A percentile compares a stretch with the other conserved stretches of the same genome.
These are phyloP conservation scores for Hydrolagus colliei DNA, from an alignment of 2,797 vertebrate genomes.

Conservation along the genomic window DNA sequence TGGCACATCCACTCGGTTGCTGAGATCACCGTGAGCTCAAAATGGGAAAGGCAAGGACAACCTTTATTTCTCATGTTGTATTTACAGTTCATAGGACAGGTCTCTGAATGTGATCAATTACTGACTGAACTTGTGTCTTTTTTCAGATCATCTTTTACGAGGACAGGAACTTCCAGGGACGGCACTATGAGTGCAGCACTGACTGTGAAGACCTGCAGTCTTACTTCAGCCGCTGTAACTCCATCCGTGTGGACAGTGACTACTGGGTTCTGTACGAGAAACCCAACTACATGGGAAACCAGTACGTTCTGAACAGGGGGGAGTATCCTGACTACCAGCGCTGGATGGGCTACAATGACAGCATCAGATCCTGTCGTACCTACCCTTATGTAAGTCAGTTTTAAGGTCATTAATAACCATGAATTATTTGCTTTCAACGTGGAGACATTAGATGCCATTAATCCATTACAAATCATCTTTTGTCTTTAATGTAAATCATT, in stretches of 20 bases:
- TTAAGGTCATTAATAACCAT: no score
- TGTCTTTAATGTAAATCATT: no score
- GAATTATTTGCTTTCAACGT: no score
- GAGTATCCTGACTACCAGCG: slow-evolving; percentile 6
- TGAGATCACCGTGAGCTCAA: background rate
- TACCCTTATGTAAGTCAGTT: no score
- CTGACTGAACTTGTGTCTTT: no score
- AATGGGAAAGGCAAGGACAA: background rate
- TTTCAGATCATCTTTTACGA: no score
- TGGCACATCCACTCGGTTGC: background rate
- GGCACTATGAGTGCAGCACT: background rate
- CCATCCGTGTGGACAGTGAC: background rate
- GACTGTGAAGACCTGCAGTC: background rate
- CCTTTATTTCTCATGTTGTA: background rate
- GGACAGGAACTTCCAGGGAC: background rate
- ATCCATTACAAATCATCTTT: no score
- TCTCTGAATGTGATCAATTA: no score
- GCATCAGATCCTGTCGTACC: no score
- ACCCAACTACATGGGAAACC: slow-evolving; percentile 10
- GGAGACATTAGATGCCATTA: no score
- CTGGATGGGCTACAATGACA: slow-evolving; percentile 15
- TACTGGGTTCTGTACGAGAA: background rate
- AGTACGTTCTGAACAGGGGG: slow-evolving; percentile 7
- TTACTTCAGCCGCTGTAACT: slow-evolving; percentile 3
- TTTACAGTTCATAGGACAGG: background rate